Evolutionary conservation across 2,113 vertebrate species (phyloP).

Genomic region (Daphoenositta chrysoptera): DNA sequence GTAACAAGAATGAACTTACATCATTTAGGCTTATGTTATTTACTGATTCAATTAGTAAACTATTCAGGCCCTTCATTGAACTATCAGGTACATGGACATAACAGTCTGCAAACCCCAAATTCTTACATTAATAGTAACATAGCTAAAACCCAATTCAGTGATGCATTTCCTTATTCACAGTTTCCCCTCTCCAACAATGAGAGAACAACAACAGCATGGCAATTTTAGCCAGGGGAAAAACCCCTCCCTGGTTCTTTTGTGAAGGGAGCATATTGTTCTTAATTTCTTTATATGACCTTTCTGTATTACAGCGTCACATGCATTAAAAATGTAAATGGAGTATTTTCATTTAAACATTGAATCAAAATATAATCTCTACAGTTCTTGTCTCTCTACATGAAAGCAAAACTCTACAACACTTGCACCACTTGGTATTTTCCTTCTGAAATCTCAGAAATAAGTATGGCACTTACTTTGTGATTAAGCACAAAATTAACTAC

Average conservation of each 20-base stretch:
- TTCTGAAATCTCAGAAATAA: background rate
- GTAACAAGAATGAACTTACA: slow-evolving; percentile 60
- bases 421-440: background rate
- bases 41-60: slow-evolving; percentile 66
- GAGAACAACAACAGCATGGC: background rate
- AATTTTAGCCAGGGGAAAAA: background rate
- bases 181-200: background rate
- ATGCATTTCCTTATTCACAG: background rate
- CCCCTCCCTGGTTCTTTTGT: background rate
- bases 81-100: background rate
- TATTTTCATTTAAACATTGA: background rate
- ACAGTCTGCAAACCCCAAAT: background rate
- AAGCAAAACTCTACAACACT: background rate
- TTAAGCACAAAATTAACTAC: slow-evolving; percentile 73
- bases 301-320: background rate
- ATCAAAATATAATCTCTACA: background rate
- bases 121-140: background rate
- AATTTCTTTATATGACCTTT: background rate
- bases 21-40: slow-evolving; percentile 80
- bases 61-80: slow-evolving; percentile 20
- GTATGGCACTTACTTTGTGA: slow-evolving; percentile 67
- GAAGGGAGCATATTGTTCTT: background rate
- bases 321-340: background rate
- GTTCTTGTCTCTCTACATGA: background rate
- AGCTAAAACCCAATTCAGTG: background rate